Evolutionary conservation across 2,888 invertebrate species (phyloP), one percentile per base, ranked within the genome.

Genomic region (Spilarctia lutea): DNA sequence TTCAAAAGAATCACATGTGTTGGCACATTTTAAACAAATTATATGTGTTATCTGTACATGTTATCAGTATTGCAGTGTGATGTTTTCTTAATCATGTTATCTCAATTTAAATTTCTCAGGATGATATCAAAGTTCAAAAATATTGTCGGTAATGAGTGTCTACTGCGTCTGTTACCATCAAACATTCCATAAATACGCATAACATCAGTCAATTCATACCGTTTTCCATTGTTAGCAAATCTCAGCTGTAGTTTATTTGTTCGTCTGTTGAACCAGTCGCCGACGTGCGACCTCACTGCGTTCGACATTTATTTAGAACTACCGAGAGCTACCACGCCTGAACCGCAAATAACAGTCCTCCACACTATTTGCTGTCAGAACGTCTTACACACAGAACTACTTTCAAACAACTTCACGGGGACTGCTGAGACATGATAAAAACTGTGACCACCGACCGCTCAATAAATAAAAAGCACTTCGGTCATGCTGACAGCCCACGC

Each of bases 231-330:
- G 89, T 92, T 88, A 85, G 87, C 89, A 86, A 95, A 92, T 87
- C 91, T 92, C 84, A 89, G 90, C 72, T 94, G 94, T 75, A 95
- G 87, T 87, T 91, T 89, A 86, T 91, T 90, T 77, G 93, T 91
- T 76, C 92, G 93, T 91, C 89, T 94, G 84, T 92, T 92, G 83
- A 95, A 90, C 95, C 95, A 95, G 83, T 90, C 91, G 81, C 94
- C 92, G 80, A 94, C 93, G 72, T 94, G 93, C 84, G 92, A 92
- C 80, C 94, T 91, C 85, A 89, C 89, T 65, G 90, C 87, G 84
- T 93, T 93, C 87, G 95, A 92, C 95, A 95, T 95, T 90, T 89
- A 87, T 79, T 76, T 73, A 81, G 83, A 88, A 85, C 87, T 89
- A 88, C 85, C 73, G 73, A 85, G 82, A 87, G 83, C 77, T 84